A percentile compares a stretch with the other conserved stretches of the same genome.
Conservation (phyloP, 2,113 vertebrate genomes). For the Saccopteryx leptura region DNA sequence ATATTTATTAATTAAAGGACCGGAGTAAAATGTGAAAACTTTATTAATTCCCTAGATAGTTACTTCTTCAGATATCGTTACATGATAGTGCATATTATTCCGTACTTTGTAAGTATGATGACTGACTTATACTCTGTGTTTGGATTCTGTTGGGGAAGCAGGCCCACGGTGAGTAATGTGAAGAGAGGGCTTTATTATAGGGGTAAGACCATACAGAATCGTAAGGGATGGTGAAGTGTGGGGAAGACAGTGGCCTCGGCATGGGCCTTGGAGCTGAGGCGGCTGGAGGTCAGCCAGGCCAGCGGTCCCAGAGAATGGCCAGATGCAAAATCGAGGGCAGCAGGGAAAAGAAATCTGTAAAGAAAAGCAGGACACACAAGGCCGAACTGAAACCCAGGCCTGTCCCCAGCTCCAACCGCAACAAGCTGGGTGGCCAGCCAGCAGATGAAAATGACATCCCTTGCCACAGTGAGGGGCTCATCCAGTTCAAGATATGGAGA, state of each 20-base stretch:
- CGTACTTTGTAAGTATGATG: too few relatives aligned
- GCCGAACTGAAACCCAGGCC: too few relatives aligned
- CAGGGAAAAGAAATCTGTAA: background rate
- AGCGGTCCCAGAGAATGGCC: too few relatives aligned
- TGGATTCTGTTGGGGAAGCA: background rate
- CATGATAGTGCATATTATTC: background rate
- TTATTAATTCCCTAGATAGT: background rate
- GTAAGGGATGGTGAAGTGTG: too few relatives aligned
- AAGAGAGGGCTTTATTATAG: background rate
- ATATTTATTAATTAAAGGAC: background rate
- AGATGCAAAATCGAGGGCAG: background rate
- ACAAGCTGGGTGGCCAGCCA: accelerated
- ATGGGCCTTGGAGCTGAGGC: background rate
- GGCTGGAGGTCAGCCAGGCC: background rate
- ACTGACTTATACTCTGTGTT: background rate
- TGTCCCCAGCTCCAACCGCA: background rate
- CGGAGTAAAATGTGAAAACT: background rate
- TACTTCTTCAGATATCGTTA: background rate
- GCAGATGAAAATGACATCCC: background rate
- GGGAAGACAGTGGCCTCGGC: background rate
- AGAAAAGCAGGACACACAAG: background rate
- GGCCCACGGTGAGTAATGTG: accelerated
- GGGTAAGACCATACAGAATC: background rate
- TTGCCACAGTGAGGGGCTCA: background rate
- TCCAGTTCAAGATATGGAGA: background rate